Evolutionary conservation across 2,113 vertebrate species (phyloP).

Genomic region (Arizona elegans): DNA sequence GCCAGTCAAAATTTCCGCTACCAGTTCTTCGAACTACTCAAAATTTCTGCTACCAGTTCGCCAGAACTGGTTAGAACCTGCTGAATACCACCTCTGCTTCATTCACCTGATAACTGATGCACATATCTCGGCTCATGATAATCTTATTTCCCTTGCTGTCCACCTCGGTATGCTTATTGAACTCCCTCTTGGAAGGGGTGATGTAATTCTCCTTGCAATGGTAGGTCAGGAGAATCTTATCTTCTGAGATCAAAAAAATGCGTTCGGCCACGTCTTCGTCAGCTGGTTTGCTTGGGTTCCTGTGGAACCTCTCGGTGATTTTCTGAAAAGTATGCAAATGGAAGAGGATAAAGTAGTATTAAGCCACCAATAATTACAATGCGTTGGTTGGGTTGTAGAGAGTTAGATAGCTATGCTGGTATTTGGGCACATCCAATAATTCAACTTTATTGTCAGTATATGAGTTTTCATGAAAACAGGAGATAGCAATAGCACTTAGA

Average conservation of each 20-base stretch:
- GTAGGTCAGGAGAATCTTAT: conserved; percentile 76
- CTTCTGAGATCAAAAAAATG: conserved; percentile 70
- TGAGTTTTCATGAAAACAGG: not conserved
- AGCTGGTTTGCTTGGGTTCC: conserved; percentile 74
- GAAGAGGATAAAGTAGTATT: not conserved
- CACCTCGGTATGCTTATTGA: conserved; percentile 63
- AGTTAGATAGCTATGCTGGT: not conserved
- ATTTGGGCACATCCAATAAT: not conserved
- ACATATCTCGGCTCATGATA: conserved; percentile 69
- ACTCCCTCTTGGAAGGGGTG: conserved; percentile 75
- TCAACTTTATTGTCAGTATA: not conserved
- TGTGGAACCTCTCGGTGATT: conserved; percentile 83
- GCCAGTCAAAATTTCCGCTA: no score
- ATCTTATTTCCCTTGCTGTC: conserved; percentile 59
- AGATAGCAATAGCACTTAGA: no score
- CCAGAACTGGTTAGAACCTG: no score
- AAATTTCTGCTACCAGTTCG: no score
- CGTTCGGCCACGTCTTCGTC: conserved; percentile 80
- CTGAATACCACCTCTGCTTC: not conserved
- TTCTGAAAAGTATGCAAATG: conserved; percentile 60
- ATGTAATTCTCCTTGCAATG: conserved; percentile 74
- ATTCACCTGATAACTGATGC: conserved; percentile 76
- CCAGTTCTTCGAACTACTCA: no score
- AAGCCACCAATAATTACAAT: not conserved
- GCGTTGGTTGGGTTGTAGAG: not conserved